Evolutionary conservation across 2,113 vertebrate genomes (phyloP).

Genomic region (Passer domesticus): DNA sequence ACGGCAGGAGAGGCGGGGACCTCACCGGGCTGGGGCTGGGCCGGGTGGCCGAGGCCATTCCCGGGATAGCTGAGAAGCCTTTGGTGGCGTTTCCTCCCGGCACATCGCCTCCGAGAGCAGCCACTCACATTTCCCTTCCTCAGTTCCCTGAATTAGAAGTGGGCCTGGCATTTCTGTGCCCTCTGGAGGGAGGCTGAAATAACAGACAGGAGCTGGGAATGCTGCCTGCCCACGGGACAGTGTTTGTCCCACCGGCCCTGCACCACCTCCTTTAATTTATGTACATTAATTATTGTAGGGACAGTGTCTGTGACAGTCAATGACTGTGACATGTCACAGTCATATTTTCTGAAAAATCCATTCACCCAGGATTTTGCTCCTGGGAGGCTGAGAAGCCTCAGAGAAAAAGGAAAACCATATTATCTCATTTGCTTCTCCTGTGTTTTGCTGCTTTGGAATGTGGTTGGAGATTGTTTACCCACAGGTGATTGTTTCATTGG

Average conservation of each 20-base stretch:
- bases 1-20: neutral
- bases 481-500: too few species aligned
- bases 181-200: slow-evolving; percentile 43
- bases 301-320: too few species aligned
- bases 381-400: too few species aligned
- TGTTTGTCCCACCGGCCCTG: neutral
- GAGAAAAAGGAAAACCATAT: too few species aligned
- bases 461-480: too few species aligned
- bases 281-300: too few species aligned
- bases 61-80: neutral
- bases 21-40: neutral
- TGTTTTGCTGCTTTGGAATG: too few species aligned
- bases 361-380: too few species aligned
- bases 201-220: slow-evolving; percentile 6
- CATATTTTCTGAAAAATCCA: too few species aligned
- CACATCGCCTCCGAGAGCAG: neutral
- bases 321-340: too few species aligned
- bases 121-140: slow-evolving; percentile 47
- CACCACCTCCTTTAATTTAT: too few species aligned
- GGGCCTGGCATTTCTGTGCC: slow-evolving; percentile 12
- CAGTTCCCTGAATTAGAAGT: slow-evolving; percentile 37
- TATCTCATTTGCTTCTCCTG: too few species aligned
- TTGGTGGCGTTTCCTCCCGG: neutral
- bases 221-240: neutral
- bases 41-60: neutral